Percentiles rank a stretch among this genome's conserved stretches.
Evolutionary conservation across 2,888 invertebrate species (phyloP).

Genomic region (Philaethria dido): DNA sequence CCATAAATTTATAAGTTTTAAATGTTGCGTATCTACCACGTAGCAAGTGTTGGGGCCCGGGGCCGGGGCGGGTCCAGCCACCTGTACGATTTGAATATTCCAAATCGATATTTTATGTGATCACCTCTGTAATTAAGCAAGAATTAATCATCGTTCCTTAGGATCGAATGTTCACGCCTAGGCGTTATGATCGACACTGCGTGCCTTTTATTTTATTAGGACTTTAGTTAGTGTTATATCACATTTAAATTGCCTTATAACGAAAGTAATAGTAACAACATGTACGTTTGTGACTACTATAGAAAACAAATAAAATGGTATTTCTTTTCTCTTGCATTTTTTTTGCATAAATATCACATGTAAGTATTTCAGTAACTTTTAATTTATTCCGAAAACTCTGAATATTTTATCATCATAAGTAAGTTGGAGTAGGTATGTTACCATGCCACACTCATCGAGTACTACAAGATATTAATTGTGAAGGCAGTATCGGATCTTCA

Average conservation of each 20-base stretch:
- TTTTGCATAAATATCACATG: background rate
- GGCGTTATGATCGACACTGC: constrained; percentile 66
- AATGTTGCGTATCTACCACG: constrained; percentile 38
- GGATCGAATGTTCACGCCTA: constrained; percentile 67
- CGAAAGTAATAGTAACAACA: background rate
- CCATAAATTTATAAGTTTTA: constrained; percentile 40
- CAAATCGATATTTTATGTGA: constrained; percentile 80
- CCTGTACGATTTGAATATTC: constrained; percentile 75
- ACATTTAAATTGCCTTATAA: background rate
- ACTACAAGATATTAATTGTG: constrained; percentile 19
- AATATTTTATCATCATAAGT: background rate
- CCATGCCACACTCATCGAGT: background rate
- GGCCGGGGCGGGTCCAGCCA: constrained; percentile 72
- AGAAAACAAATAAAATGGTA: background rate
- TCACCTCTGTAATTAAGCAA: constrained; percentile 76
- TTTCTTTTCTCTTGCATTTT: background rate
- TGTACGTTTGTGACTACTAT: background rate
- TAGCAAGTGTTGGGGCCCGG: constrained; percentile 65
- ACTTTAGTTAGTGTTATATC: background rate
- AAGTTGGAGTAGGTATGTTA: background rate
- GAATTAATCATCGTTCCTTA: constrained; percentile 65
- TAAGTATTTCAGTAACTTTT: background rate
- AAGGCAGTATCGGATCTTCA: constrained; percentile 19
- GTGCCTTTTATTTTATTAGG: constrained; percentile 28
- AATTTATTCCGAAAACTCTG: background rate